These are phyloP conservation scores for Dicroscelio sp. DNA, from an alignment of 2,888 invertebrate genomes.

Conservation along the genomic window DNA sequence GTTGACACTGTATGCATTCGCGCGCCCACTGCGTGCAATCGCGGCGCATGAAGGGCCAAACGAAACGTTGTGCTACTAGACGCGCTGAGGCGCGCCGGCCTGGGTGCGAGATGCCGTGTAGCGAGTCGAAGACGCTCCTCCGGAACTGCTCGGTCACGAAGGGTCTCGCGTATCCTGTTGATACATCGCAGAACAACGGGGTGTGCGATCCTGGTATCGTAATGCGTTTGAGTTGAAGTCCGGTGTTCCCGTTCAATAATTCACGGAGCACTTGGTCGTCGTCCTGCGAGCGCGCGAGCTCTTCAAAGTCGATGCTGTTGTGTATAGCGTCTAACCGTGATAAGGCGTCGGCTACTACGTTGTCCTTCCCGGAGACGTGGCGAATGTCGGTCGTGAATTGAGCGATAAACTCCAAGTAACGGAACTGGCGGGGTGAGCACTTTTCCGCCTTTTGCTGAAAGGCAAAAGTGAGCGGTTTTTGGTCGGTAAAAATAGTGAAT, in stretches of 20 bases:
- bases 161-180: conserved; percentile 51
- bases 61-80: conserved; percentile 88
- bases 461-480: conserved; percentile 23
- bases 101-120: conserved; percentile 86
- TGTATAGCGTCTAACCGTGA: conserved; percentile 13
- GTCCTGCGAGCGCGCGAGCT: conserved; percentile 22
- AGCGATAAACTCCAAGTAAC: conserved; percentile 7
- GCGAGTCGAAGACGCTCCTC: conserved; percentile 62
- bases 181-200: not conserved
- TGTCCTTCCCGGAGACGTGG: conserved; percentile 24
- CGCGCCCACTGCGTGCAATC: conserved; percentile 89
- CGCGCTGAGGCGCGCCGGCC: conserved; percentile 83
- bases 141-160: conserved; percentile 75
- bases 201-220: not conserved
- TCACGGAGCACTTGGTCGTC: conserved; percentile 31
- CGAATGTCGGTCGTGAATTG: conserved; percentile 26
- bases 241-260: not conserved
- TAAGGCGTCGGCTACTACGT: conserved; percentile 7
- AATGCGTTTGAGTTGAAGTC: not conserved
- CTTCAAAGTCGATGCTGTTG: not conserved
- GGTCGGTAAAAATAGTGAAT: conserved; percentile 4
- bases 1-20: conserved; percentile 88
- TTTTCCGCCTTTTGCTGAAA: conserved; percentile 23
- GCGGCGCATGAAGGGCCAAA: conserved; percentile 89
- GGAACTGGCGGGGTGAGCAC: conserved; percentile 21